Evolutionary conservation across 2,113 vertebrate genomes (phyloP), one percentile per base, ranked within the genome.

Genomic region (Channa argus): DNA sequence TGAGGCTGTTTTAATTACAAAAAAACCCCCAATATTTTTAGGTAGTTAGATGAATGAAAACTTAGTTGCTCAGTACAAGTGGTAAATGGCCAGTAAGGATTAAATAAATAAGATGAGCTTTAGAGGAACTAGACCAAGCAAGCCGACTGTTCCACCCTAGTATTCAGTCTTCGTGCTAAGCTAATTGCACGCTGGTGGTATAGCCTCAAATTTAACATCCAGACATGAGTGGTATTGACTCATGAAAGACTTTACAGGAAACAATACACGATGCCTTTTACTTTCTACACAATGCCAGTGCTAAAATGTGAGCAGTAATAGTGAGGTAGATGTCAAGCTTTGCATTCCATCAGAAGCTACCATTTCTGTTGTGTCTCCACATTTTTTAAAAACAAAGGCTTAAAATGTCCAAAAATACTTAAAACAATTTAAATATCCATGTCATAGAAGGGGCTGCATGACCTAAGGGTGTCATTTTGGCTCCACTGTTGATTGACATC

Each of bases 401-500:
- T 39, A 8, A 2, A 3, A 41, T 7, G 6, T 41, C 6, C 6
- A 7, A 13, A 64, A 34, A 39, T 13, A 5, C 3, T 54, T 24
- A 24, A 24, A 24, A 24, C 24, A 24, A 24, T 59, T 2, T 69
- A 41, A 24, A 63, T 33, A 5, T 15, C 11, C 11, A 11, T 12
- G 37, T 39, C 24, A 41, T 9, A 3, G 4, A 60, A 71, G 90
- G 88, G 88, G 88, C 91, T 93, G 92, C 88, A 89, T 93, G 64
- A 87, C 88, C 84, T 46, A 1, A 14, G 33, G 61, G 36, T 73
- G 14, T 63, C 39, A 46, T 50, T 5, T 38, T 49, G 12, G 12
- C 13, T 71, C 56, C 41, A 50, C 5, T 41, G 43, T 37, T 51
- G 59, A 50, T 69, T 0, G 7, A 8, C n/a, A 54, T 62, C 64